Percentiles rank a stretch among this genome's conserved stretches.
Evolutionary conservation across 2,888 invertebrate species (phyloP).

Genomic region (Coecobrya sp.): DNA sequence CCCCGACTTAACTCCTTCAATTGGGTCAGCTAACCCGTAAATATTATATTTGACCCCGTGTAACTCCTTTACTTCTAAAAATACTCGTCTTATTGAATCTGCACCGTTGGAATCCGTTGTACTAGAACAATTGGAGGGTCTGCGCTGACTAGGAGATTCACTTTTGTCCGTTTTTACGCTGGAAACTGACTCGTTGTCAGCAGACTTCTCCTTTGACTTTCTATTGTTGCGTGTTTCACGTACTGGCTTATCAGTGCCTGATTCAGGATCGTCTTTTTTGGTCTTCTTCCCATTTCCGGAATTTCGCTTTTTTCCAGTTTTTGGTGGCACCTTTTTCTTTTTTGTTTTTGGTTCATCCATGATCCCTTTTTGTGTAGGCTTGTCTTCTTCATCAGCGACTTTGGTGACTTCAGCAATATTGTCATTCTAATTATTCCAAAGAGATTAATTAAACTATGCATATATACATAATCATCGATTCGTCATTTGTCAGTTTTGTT

Average conservation of each 20-base stretch:
- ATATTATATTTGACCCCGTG: slow-evolving; percentile 56
- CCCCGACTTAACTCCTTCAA: slow-evolving; percentile 47
- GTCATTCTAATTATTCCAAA: not conserved
- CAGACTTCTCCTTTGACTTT: not conserved
- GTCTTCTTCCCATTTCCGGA: not conserved
- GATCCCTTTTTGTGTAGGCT: not conserved
- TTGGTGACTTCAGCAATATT: not conserved
- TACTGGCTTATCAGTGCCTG: not conserved
- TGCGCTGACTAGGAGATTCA: slow-evolving; percentile 7
- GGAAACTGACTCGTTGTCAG: not conserved
- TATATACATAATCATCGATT: not conserved
- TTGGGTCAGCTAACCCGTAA: slow-evolving; percentile 54
- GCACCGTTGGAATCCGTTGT: not conserved
- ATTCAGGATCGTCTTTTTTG: not conserved
- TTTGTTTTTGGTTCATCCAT: not conserved
- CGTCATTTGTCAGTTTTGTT: too few relatives aligned
- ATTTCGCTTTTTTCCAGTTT: not conserved
- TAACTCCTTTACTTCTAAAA: slow-evolving; percentile 51
- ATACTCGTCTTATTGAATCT: not conserved
- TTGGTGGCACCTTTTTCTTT: not conserved
- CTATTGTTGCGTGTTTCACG: not conserved
- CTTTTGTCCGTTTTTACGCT: not conserved
- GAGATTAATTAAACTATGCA: not conserved
- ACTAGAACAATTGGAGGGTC: not conserved
- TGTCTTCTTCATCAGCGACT: not conserved